Conservation (phyloP, 2,888 invertebrate species). For the Zygogramma bicolorata region DNA sequence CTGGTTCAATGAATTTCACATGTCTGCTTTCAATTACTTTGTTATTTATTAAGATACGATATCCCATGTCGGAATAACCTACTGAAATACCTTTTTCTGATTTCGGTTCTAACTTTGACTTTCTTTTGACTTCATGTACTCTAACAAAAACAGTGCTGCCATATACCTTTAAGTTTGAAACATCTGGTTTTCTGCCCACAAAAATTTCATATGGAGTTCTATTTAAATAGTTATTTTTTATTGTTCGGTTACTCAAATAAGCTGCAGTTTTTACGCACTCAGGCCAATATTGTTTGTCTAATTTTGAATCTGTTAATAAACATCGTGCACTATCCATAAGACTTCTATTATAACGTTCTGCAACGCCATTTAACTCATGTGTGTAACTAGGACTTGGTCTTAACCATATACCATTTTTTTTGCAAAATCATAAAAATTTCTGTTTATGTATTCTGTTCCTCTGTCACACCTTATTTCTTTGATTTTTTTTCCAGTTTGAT, state of each 20-base stretch:
- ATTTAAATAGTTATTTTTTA: slow-evolving; percentile 5
- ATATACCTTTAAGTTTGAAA: slow-evolving; percentile 14
- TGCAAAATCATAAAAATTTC: neutral
- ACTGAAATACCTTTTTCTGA: slow-evolving; percentile 21
- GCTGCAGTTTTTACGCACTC: slow-evolving; percentile 22
- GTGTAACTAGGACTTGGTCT: slow-evolving; percentile 20
- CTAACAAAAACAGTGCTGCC: slow-evolving; percentile 22
- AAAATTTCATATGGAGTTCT: slow-evolving; percentile 30
- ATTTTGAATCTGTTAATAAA: slow-evolving; percentile 21
- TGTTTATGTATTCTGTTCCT: slow-evolving; percentile 14
- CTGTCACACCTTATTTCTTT: slow-evolving; percentile 10
- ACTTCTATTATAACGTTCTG: slow-evolving; percentile 24
- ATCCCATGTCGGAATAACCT: slow-evolving; percentile 16
- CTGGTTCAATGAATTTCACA: slow-evolving; percentile 15
- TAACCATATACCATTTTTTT: slow-evolving; percentile 17
- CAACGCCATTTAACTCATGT: slow-evolving; percentile 26
- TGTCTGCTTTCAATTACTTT: slow-evolving; percentile 18
- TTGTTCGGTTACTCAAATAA: slow-evolving; percentile 21
- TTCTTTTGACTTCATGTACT: neutral
- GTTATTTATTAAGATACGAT: slow-evolving; percentile 13
- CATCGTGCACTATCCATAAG: slow-evolving; percentile 26
- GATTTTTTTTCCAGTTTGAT: neutral
- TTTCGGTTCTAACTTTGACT: slow-evolving; percentile 18
- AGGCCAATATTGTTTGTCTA: slow-evolving; percentile 22
- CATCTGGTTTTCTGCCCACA: slow-evolving; percentile 19